Conservation (phyloP, 1,140 invertebrate genomes). For the Venustaconcha ellipsiformis region DNA sequence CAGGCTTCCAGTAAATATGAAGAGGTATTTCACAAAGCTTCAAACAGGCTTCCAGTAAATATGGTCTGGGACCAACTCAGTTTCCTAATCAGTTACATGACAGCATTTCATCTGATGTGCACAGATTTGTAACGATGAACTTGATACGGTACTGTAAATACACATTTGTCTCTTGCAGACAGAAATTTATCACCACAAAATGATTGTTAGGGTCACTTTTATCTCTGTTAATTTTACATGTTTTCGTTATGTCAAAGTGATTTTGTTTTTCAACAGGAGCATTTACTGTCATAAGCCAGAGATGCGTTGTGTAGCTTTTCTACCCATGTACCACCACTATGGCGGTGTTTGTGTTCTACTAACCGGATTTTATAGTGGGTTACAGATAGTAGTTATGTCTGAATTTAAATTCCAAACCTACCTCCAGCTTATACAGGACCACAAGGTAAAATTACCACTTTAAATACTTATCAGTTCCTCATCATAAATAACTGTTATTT, state of each 20-base stretch:
- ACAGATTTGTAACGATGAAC: too few relatives aligned
- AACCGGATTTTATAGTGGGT: conserved; percentile 72
- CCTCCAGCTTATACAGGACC: conserved; percentile 75
- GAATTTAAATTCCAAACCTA: conserved; percentile 79
- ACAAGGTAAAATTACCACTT: conserved; percentile 67
- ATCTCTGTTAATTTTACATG: background rate
- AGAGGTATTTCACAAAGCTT: too few relatives aligned
- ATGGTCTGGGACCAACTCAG: too few relatives aligned
- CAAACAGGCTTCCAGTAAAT: too few relatives aligned
- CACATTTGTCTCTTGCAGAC: too few relatives aligned
- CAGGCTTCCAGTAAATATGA: too few relatives aligned
- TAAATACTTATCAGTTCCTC: too few relatives aligned
- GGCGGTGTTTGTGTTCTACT: conserved; percentile 72
- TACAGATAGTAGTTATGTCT: conserved; percentile 78
- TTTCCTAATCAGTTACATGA: too few relatives aligned
- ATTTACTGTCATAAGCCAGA: background rate
- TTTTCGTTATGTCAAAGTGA: background rate
- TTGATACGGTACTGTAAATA: too few relatives aligned
- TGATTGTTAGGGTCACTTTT: background rate
- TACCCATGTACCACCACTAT: conserved; percentile 89
- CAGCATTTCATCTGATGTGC: too few relatives aligned
- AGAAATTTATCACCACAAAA: too few relatives aligned
- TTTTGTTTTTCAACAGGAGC: background rate
- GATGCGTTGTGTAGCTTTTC: conserved; percentile 69
- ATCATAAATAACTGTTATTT: too few relatives aligned